phyloP scores from a whole-genome alignment of 2,113 vertebrate genomes.

The Callaeas wilsoni region DNA sequence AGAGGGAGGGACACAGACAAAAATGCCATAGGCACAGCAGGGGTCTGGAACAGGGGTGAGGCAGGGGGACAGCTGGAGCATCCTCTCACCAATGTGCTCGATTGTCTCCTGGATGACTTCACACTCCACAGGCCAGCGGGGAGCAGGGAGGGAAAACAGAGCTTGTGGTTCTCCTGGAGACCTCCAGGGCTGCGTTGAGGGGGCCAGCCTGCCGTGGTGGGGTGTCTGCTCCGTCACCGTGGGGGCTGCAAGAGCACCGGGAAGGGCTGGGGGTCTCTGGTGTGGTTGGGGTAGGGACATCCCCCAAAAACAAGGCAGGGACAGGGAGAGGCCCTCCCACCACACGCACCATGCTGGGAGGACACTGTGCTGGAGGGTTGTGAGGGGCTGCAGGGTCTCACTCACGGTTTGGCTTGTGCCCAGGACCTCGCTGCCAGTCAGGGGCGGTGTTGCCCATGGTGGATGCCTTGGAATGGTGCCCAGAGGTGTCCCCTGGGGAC shows the following conservation, averaged over 20 bases:
- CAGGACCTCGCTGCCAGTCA: rapidly evolving
- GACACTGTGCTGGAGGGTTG: rapidly evolving
- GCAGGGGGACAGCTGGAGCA: rapidly evolving
- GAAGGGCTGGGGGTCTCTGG: constrained; percentile 44
- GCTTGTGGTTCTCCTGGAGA: constrained; percentile 68
- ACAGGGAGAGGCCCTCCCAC: neutral
- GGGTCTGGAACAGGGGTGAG: rapidly evolving
- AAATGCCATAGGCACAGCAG: rapidly evolving
- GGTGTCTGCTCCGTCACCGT: neutral
- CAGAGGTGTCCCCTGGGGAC: rapidly evolving
- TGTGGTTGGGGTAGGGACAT: too few species aligned
- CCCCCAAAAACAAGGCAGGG: neutral
- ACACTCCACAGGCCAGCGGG: constrained; percentile 86
- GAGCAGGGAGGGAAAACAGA: constrained; percentile 70
- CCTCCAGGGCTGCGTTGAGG: constrained; percentile 21
- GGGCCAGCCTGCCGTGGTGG: rapidly evolving
- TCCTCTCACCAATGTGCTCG: constrained; percentile 66
- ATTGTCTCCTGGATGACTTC: constrained; percentile 81
- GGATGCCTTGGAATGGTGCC: neutral
- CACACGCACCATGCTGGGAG: rapidly evolving
- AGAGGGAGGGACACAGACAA: neutral
- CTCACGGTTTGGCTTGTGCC: neutral
- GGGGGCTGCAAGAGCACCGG: neutral
- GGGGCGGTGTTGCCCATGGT: rapidly evolving
- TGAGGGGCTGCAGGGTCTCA: neutral